phyloP scores from a whole-genome alignment of 2,797 vertebrate species.

The Dromococcyx pavoninus region DNA sequence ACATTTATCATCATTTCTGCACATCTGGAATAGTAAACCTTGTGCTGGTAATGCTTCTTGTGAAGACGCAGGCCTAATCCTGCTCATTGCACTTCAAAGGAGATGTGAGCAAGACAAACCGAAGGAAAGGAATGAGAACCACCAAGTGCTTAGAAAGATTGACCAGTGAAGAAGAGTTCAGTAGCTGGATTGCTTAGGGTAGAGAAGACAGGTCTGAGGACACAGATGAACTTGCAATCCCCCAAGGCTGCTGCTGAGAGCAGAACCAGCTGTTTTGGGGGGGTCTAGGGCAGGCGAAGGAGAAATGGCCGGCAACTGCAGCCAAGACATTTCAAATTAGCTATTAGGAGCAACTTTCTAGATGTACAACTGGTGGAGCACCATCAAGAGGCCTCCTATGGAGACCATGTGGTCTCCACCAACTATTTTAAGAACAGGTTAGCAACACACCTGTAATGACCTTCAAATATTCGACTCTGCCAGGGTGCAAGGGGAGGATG shows the following conservation, averaged over 20 bases:
- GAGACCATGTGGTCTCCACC: neutral
- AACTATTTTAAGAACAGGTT: neutral
- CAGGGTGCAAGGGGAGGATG: neutral
- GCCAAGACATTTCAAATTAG: neutral
- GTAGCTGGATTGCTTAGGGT: neutral
- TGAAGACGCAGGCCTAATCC: neutral
- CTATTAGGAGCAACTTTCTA: neutral
- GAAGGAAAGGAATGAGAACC: neutral
- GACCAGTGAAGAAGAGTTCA: neutral
- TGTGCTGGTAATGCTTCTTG: neutral
- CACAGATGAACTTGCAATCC: rapidly evolving
- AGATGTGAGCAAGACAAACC: neutral
- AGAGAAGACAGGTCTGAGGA: neutral
- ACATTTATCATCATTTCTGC: neutral
- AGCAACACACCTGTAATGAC: neutral
- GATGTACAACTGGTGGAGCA: neutral
- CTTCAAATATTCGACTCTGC: neutral
- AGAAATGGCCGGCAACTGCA: neutral
- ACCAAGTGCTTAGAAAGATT: neutral
- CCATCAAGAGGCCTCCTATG: neutral
- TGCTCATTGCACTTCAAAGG: neutral
- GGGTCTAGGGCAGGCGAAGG: neutral
- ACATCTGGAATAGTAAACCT: neutral
- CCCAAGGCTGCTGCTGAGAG: neutral
- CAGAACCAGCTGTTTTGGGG: rapidly evolving